Evolutionary conservation across 1,140 invertebrate species (phyloP).

Genomic region (Hylaeus volcanicus): DNA sequence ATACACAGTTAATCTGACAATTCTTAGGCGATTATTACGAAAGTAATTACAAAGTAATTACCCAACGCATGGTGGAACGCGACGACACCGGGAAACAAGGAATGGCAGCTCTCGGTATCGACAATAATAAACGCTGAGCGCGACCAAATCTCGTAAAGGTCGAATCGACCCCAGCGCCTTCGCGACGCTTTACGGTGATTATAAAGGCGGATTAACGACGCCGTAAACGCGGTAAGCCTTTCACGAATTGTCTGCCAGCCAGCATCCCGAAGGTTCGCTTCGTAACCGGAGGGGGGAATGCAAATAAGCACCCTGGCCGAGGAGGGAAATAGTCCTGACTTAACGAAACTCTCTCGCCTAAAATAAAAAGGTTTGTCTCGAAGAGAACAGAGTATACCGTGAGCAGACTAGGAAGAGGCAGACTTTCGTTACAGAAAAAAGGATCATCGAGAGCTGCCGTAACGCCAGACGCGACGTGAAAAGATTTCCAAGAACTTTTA

Average conservation of each 20-base stretch:
- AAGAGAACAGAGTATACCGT: not conserved
- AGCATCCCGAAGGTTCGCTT: not conserved
- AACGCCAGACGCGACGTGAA: not conserved
- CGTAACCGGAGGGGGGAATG: slow-evolving; percentile 24
- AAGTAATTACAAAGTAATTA: no score
- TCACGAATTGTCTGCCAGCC: slow-evolving; percentile 49
- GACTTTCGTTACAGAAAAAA: not conserved
- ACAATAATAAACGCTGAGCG: slow-evolving; percentile 49
- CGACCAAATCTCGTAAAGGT: slow-evolving; percentile 47
- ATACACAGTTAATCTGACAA: no score
- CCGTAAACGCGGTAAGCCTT: slow-evolving; percentile 54
- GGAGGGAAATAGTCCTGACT: not conserved
- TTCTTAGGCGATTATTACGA: no score
- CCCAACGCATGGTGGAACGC: slow-evolving; percentile 19
- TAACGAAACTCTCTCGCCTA: not conserved
- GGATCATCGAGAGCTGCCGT: not conserved
- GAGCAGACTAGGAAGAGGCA: no score
- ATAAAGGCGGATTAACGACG: slow-evolving; percentile 61
- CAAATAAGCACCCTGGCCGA: slow-evolving; percentile 20
- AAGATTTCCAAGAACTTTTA: not conserved
- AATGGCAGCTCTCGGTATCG: slow-evolving; percentile 17
- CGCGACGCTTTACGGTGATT: slow-evolving; percentile 51
- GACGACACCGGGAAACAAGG: slow-evolving; percentile 14
- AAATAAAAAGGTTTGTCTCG: not conserved
- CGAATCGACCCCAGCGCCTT: slow-evolving; percentile 42